phyloP scores from a whole-genome alignment of 2,888 invertebrate species.

The Cerceris ruficornis region DNA sequence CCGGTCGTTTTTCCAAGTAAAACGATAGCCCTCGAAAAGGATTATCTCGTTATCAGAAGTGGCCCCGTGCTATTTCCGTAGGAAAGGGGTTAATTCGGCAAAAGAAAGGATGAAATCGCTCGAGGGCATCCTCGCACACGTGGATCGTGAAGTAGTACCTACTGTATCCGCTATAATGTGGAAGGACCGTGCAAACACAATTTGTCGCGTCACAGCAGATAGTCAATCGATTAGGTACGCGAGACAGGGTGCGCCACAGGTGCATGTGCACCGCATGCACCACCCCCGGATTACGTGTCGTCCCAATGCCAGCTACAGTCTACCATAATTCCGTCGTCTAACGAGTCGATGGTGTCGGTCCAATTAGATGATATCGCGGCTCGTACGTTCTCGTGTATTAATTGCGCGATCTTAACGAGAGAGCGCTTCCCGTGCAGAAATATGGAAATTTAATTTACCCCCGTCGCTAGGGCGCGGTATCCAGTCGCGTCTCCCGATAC shows the following conservation, averaged over 20 bases:
- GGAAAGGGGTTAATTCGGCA: background rate
- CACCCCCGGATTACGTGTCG: constrained; percentile 60
- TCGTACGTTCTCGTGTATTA: constrained; percentile 15
- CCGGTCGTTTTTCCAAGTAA: background rate
- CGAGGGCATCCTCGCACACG: background rate
- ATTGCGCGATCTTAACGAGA: constrained; percentile 2
- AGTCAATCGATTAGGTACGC: constrained; percentile 73
- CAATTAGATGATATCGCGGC: constrained; percentile 42
- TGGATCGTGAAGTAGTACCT: background rate
- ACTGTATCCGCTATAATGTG: constrained; percentile 13
- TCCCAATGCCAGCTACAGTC: constrained; percentile 31
- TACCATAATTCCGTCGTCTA: constrained; percentile 50
- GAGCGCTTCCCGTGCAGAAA: background rate
- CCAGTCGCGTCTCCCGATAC: background rate
- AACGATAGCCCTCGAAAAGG: background rate
- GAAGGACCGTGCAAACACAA: constrained; percentile 68
- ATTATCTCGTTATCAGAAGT: background rate
- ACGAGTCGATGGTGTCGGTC: constrained; percentile 39
- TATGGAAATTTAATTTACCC: background rate
- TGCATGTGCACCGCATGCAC: constrained; percentile 57
- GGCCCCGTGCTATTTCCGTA: background rate
- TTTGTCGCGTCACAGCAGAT: constrained; percentile 76
- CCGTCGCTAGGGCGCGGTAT: background rate
- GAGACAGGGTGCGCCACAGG: constrained; percentile 67
- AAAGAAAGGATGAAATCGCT: background rate